Percentiles rank a stretch among this genome's conserved stretches.
These are phyloP conservation scores for Paraescarpia echinospica DNA, from an alignment of 1,140 invertebrate species.

Conservation along the genomic window DNA sequence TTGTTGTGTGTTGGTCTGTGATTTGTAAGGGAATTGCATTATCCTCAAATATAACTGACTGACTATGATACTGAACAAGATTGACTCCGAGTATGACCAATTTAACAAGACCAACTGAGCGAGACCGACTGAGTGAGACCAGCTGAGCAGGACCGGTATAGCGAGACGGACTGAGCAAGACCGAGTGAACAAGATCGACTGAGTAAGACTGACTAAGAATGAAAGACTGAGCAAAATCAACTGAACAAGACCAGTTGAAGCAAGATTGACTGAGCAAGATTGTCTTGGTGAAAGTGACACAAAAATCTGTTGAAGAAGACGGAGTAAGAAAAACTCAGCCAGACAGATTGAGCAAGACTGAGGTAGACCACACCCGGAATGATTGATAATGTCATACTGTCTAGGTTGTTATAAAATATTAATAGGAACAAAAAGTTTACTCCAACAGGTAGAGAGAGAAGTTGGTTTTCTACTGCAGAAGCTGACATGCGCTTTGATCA, in stretches of 20 bases:
- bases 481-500: background rate
- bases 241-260: background rate
- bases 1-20: too few relatives aligned
- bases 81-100: too few relatives aligned
- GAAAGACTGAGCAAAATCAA: background rate
- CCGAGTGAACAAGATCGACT: background rate
- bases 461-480: background rate
- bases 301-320: background rate
- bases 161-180: background rate
- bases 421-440: background rate
- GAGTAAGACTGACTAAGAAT: background rate
- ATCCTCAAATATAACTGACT: too few relatives aligned
- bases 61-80: too few relatives aligned
- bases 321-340: background rate
- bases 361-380: background rate
- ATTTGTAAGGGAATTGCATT: too few relatives aligned
- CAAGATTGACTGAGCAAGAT: background rate
- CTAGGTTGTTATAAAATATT: background rate
- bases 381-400: background rate
- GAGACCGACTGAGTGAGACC: background rate
- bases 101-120: background rate
- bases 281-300: background rate
- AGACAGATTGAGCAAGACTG: background rate
- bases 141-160: background rate
- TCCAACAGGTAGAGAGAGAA: background rate